Evolutionary conservation across 2,888 invertebrate species (phyloP).

Genomic region (Synanthedon formicaeformis): DNA sequence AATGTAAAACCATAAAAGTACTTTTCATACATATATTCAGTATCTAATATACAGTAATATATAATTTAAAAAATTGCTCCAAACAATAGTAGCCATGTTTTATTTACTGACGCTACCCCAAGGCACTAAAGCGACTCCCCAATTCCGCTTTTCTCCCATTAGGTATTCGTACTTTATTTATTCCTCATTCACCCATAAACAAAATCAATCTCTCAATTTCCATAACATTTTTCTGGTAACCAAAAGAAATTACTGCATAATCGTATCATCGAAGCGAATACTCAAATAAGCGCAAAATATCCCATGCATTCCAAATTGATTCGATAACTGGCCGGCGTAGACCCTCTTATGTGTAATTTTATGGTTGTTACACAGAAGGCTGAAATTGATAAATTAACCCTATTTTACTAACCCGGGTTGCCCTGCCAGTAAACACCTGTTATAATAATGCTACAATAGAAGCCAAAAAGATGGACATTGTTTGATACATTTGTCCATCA

Average conservation of each 20-base stretch:
- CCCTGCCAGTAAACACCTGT: constrained; percentile 12
- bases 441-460: too few species aligned
- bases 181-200: neutral
- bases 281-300: constrained; percentile 38
- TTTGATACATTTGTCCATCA: too few species aligned
- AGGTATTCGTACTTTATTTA: neutral
- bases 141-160: too few species aligned
- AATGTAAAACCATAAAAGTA: too few species aligned
- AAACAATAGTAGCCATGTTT: too few species aligned
- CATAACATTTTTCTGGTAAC: constrained; percentile 5
- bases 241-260: constrained; percentile 25
- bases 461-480: too few species aligned
- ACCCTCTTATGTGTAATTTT: constrained; percentile 43
- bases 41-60: too few species aligned
- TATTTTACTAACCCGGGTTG: constrained; percentile 28
- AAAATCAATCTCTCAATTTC: neutral
- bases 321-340: constrained; percentile 41
- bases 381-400: constrained; percentile 6
- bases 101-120: too few species aligned
- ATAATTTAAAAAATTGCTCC: too few species aligned
- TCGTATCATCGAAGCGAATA: constrained; percentile 23
- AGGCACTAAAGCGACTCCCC: too few species aligned
- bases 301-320: constrained; percentile 54
- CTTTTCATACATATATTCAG: too few species aligned
- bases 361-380: constrained; percentile 32